Percentiles rank a stretch among this genome's conserved stretches.
Conservation (phyloP, 1,140 invertebrate species). For the Kradibia gibbosae region DNA sequence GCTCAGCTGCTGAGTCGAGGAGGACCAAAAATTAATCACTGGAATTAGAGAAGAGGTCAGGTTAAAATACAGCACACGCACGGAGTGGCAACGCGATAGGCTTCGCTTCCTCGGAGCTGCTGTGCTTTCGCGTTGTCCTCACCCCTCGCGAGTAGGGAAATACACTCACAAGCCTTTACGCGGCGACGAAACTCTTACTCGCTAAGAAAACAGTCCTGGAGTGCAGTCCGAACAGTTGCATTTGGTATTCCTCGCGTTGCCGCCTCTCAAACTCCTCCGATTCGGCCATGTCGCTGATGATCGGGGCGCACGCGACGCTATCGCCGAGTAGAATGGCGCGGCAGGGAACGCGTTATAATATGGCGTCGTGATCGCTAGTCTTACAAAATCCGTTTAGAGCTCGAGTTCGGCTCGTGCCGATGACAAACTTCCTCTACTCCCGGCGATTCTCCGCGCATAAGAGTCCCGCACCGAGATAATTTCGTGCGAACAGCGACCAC, state of each 20-base stretch:
- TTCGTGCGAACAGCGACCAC: no score
- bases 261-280: conserved; percentile 55
- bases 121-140: background rate
- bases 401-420: background rate
- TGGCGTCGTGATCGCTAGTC: background rate
- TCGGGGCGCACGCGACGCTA: conserved; percentile 12
- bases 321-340: conserved; percentile 40
- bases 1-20: no score
- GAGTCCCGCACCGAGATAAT: no score
- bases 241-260: conserved; percentile 66
- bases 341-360: background rate
- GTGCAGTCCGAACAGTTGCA: conserved; percentile 67
- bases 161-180: no score
- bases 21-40: background rate
- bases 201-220: conserved; percentile 61
- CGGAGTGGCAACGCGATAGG: background rate
- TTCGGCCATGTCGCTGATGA: background rate
- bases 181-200: conserved; percentile 62
- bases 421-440: background rate
- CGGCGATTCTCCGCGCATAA: background rate
- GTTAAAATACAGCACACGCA: background rate
- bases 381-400: no score
- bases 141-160: no score
- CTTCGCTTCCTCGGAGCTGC: no score
- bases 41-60: background rate